phyloP scores from a whole-genome alignment of 2,113 vertebrate genomes.

The Polyodon spathula region DNA sequence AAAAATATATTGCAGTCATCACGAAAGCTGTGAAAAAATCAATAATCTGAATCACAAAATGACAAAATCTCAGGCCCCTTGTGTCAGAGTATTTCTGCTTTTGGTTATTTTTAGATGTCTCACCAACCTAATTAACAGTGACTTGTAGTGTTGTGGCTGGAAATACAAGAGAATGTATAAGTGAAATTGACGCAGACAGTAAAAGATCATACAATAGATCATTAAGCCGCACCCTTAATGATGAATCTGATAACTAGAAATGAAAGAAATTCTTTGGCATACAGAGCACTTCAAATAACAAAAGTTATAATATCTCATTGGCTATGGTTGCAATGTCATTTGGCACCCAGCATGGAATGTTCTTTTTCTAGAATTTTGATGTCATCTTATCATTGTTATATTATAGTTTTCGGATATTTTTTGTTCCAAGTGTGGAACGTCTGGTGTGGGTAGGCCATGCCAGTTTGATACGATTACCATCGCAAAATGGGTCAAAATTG shows the following conservation, averaged over 20 bases:
- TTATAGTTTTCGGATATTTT: too few species aligned
- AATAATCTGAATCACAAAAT: constrained; percentile 12
- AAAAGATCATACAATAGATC: constrained; percentile 55
- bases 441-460: too few species aligned
- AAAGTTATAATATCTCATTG: constrained; percentile 1
- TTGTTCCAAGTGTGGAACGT: too few species aligned
- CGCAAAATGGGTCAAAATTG: too few species aligned
- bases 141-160: constrained; percentile 25
- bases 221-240: constrained; percentile 50
- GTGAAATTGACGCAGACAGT: constrained; percentile 42
- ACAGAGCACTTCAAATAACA: constrained; percentile 36
- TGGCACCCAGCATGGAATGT: too few species aligned
- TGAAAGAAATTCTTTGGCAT: constrained; percentile 36
- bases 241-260: constrained; percentile 45
- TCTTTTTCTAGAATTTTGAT: too few species aligned
- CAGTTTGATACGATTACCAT: too few species aligned
- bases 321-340: too few species aligned
- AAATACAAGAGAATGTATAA: constrained; percentile 42
- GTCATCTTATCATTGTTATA: too few species aligned
- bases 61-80: constrained; percentile 14
- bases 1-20: constrained; percentile 4
- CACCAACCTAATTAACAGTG: constrained; percentile 26
- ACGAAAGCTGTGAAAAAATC: neutral
- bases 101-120: constrained; percentile 21
- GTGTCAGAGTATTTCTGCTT: constrained; percentile 5